These are phyloP conservation scores for Orycteropus afer DNA, from an alignment of 2,113 vertebrate genomes.

Conservation along the genomic window DNA sequence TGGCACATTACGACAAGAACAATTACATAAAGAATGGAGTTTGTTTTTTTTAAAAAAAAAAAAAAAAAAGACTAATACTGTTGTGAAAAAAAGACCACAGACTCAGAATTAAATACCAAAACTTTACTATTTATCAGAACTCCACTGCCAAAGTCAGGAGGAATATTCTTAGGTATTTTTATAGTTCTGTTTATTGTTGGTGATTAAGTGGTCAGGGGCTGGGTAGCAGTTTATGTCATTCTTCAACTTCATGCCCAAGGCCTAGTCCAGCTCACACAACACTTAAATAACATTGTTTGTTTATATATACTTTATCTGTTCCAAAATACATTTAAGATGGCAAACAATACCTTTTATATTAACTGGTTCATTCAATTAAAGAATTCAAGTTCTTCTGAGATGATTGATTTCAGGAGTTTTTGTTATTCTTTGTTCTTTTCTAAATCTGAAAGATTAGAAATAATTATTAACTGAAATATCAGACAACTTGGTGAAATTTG, in stretches of 20 bases:
- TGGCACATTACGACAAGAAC: no score
- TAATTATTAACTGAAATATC: constrained; percentile 3
- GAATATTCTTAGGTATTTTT: neutral
- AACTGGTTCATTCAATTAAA: neutral
- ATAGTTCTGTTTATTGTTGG: neutral
- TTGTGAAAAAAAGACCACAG: neutral
- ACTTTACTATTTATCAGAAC: neutral
- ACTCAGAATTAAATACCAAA: neutral
- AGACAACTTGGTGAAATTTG: neutral
- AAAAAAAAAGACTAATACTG: neutral
- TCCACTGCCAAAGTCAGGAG: neutral
- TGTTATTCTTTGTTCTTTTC: neutral
- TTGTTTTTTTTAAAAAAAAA: no score
- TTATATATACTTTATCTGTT: neutral
- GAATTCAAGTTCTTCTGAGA: neutral
- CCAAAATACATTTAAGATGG: neutral
- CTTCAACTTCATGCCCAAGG: neutral
- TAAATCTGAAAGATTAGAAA: neutral
- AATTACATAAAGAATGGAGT: no score
- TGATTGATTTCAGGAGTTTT: constrained; percentile 16
- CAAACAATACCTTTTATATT: neutral
- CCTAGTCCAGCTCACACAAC: neutral
- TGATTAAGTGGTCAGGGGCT: neutral
- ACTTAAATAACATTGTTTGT: neutral
- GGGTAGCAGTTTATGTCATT: neutral